Percentiles rank a stretch among this genome's conserved stretches.
phyloP scores from a whole-genome alignment of 1,140 invertebrate genomes.

The Babylonia areolata region DNA sequence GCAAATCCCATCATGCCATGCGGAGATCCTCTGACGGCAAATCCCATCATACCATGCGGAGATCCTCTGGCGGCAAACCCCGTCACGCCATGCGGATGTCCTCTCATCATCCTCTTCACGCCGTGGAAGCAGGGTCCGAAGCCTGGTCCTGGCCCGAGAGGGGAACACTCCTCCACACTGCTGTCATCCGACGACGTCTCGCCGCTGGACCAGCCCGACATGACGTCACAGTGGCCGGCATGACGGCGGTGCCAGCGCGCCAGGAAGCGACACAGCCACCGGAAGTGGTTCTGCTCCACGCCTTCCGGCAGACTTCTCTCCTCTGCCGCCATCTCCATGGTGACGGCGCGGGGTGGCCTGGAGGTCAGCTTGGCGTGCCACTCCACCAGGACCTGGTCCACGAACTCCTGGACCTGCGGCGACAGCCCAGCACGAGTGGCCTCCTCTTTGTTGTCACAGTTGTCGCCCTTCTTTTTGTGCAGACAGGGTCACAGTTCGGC shows the following conservation, averaged over 20 bases:
- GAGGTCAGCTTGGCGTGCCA: constrained; percentile 32
- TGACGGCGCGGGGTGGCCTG: background rate
- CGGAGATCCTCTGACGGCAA: too few relatives aligned
- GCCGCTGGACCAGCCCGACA: constrained; percentile 24
- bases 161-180: constrained; percentile 5
- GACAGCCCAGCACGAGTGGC: background rate
- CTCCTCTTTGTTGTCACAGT: background rate
- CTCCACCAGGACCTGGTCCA: constrained; percentile 16
- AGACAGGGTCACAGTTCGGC: background rate
- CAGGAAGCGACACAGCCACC: constrained; percentile 33
- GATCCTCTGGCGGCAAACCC: too few relatives aligned
- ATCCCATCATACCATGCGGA: too few relatives aligned
- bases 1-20: too few relatives aligned
- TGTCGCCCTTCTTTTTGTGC: constrained; percentile 28
- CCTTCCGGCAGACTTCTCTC: constrained; percentile 3
- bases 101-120: too few relatives aligned
- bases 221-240: constrained; percentile 27
- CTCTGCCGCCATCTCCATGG: constrained; percentile 17
- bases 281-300: constrained; percentile 19
- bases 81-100: too few relatives aligned
- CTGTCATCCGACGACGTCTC: background rate
- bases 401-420: constrained; percentile 15
- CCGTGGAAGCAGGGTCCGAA: too few relatives aligned
- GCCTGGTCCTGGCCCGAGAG: too few relatives aligned
- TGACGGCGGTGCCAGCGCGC: constrained; percentile 34